phyloP scores from a whole-genome alignment of 2,113 vertebrate genomes.

The human (Homo sapiens) region DNA sequence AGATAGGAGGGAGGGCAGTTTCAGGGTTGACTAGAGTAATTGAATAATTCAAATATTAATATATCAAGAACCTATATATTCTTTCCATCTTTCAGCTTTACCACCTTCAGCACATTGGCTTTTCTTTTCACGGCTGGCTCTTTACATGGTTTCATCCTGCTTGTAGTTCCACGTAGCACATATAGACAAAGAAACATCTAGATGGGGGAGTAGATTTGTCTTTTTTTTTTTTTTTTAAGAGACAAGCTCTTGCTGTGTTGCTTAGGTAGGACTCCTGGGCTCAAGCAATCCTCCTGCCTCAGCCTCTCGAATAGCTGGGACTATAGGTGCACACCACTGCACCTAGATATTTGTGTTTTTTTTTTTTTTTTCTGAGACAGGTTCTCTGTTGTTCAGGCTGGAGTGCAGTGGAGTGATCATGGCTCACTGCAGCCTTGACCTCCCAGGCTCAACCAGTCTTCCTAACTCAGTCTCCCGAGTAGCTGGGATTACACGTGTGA shows the following conservation, averaged over 20 bases:
- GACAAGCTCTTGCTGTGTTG: not conserved
- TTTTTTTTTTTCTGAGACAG: too few species aligned
- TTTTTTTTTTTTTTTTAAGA: constrained; percentile 69
- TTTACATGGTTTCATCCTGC: not conserved
- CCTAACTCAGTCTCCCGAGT: too few species aligned
- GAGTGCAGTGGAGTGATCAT: too few species aligned
- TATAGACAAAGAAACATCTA: not conserved
- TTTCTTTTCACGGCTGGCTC: not conserved
- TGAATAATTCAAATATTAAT: not conserved
- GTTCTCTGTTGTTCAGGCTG: too few species aligned
- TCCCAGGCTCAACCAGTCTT: too few species aligned
- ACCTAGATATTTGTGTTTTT: constrained; percentile 50
- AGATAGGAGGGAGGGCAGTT: not conserved
- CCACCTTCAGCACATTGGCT: not conserved
- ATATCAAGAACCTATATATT: not conserved
- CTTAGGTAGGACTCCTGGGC: not conserved
- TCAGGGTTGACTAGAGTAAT: not conserved
- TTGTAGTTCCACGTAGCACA: not conserved
- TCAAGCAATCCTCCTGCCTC: not conserved
- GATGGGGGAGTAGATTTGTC: not conserved
- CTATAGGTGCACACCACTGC: not conserved
- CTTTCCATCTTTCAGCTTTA: not conserved
- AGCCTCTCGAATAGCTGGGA: not conserved
- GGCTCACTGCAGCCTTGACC: too few species aligned
- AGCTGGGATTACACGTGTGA: too few species aligned